Percentiles rank a stretch among this genome's conserved stretches.
phyloP scores from a whole-genome alignment of 2,888 invertebrate species.

The Sturmia bella region DNA sequence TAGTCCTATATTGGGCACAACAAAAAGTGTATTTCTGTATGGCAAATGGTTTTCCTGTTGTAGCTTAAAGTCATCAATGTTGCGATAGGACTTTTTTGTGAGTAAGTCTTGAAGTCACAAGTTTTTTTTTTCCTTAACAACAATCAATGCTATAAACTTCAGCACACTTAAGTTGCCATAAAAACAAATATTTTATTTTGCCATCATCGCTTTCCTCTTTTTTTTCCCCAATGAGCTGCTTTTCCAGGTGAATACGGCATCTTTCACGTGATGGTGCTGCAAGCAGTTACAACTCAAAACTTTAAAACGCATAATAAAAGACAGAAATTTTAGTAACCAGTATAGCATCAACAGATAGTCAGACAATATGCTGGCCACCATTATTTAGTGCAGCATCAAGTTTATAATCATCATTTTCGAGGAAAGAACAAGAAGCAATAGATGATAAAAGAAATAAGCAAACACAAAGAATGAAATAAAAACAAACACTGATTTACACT shows the following conservation, averaged over 20 bases:
- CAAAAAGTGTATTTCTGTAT: constrained; percentile 39
- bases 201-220: constrained; percentile 68
- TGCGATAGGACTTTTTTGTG: too few species aligned
- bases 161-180: constrained; percentile 75
- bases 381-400: constrained; percentile 42
- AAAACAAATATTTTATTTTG: constrained; percentile 78
- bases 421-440: constrained; percentile 19
- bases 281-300: constrained; percentile 36
- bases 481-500: constrained; percentile 51
- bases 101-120: too few species aligned
- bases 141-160: constrained; percentile 68
- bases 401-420: constrained; percentile 33
- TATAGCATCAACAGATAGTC: constrained; percentile 45
- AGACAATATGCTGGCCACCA: constrained; percentile 17
- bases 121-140: constrained; percentile 57
- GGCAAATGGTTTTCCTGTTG: constrained; percentile 51
- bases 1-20: neutral
- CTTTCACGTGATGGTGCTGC: constrained; percentile 33
- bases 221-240: constrained; percentile 15
- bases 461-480: constrained; percentile 8
- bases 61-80: constrained; percentile 59
- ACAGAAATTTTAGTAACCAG: constrained; percentile 46
- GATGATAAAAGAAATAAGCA: constrained; percentile 5
- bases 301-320: constrained; percentile 23
- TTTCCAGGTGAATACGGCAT: too few species aligned